Conservation (phyloP, 2,113 vertebrate genomes). For the Zingel zingel region DNA sequence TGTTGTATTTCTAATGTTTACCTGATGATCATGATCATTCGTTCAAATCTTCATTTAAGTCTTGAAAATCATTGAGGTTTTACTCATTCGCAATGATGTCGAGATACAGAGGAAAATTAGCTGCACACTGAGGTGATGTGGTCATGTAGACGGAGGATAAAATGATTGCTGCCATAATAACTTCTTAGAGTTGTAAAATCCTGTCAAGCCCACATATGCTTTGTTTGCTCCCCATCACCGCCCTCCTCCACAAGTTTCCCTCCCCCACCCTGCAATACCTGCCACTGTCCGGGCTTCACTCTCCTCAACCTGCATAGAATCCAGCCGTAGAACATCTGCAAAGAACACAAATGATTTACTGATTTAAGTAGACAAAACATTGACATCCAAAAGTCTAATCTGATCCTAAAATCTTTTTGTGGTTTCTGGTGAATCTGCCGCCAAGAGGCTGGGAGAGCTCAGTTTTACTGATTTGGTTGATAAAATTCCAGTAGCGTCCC, state of each 20-base stretch:
- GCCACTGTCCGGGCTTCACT: conserved; percentile 20
- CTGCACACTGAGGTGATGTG: no score
- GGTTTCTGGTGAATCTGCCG: not conserved
- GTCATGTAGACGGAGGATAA: not conserved
- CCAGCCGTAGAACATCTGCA: conserved; percentile 20
- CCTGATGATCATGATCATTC: not conserved
- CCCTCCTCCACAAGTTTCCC: conserved; percentile 21
- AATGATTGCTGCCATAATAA: not conserved
- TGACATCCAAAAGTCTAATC: conserved; percentile 17
- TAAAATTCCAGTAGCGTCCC: conserved; percentile 21
- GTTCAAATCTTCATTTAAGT: no score
- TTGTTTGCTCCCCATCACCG: conserved; percentile 42
- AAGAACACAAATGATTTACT: conserved; percentile 44
- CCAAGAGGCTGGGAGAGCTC: not conserved
- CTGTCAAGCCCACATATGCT: conserved; percentile 39
- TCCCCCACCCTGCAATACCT: conserved; percentile 8
- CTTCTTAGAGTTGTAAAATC: conserved; percentile 6
- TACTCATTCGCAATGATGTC: no score
- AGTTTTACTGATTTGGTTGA: conserved; percentile 14
- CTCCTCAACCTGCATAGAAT: conserved; percentile 24
- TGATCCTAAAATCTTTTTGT: not conserved
- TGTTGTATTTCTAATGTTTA: not conserved
- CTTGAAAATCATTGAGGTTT: no score
- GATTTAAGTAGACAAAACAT: conserved; percentile 62
- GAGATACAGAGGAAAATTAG: no score